These are phyloP conservation scores for Dioctria linearis DNA, from an alignment of 2,888 invertebrate species.

Conservation along the genomic window DNA sequence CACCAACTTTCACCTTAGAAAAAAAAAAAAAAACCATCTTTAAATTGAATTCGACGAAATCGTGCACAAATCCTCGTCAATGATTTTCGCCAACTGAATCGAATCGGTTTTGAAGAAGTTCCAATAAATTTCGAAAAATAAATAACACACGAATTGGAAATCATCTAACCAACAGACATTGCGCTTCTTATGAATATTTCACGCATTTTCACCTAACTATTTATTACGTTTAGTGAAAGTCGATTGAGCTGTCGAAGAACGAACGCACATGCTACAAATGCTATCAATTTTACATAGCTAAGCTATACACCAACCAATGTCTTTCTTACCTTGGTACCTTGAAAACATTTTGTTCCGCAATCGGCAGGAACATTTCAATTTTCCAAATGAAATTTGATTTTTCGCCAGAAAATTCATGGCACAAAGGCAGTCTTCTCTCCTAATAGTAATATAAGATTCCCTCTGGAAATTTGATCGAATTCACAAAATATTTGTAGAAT, in stretches of 20 bases:
- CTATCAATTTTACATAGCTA: conserved; percentile 30
- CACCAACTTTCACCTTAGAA: too few relatives aligned
- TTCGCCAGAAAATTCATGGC: conserved; percentile 9
- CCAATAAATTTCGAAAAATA: too few relatives aligned
- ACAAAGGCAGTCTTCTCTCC: not conserved
- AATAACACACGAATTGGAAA: too few relatives aligned
- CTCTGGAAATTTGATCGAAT: not conserved
- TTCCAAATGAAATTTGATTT: conserved; percentile 37
- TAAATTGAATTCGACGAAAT: too few relatives aligned
- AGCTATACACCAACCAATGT: not conserved
- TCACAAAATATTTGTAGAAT: not conserved
- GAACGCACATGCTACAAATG: not conserved
- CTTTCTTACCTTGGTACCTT: not conserved
- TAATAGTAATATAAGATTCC: conserved; percentile 14
- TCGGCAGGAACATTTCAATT: conserved; percentile 25
- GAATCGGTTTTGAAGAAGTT: too few relatives aligned
- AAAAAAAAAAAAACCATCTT: too few relatives aligned
- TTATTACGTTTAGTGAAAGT: conserved; percentile 24
- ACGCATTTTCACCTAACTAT: not conserved
- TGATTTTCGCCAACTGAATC: too few relatives aligned
- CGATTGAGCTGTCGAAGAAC: conserved; percentile 7
- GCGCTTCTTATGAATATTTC: not conserved
- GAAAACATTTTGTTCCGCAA: not conserved
- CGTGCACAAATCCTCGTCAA: too few relatives aligned
- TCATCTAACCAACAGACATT: too few relatives aligned